Percentiles rank a stretch among this genome's conserved stretches.
These are phyloP conservation scores for Ennomos fuscantarius DNA, from an alignment of 2,888 invertebrate species.

Conservation along the genomic window DNA sequence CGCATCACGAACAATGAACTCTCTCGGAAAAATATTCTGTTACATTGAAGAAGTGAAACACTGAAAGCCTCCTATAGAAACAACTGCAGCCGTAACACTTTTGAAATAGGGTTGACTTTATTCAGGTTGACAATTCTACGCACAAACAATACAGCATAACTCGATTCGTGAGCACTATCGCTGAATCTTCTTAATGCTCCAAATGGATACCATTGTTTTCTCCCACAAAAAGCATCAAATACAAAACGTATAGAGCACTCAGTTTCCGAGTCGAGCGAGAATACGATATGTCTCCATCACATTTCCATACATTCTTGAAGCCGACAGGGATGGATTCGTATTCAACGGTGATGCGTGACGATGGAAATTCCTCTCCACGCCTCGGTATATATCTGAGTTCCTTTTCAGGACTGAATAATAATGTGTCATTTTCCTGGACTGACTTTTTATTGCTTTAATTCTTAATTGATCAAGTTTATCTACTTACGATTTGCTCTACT, in stretches of 20 bases:
- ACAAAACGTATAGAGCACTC: conserved; percentile 69
- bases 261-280: conserved; percentile 62
- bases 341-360: conserved; percentile 66
- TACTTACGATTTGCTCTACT: too few relatives aligned
- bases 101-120: conserved; percentile 33
- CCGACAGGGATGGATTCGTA: conserved; percentile 61
- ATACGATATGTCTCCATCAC: conserved; percentile 78
- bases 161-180: conserved; percentile 59
- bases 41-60: conserved; percentile 15
- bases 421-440: conserved; percentile 23
- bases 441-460: conserved; percentile 18
- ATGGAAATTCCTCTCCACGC: conserved; percentile 55
- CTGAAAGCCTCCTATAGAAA: conserved; percentile 15
- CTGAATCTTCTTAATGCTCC: conserved; percentile 60
- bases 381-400: conserved; percentile 43
- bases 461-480: background rate
- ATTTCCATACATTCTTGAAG: conserved; percentile 71
- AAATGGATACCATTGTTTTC: conserved; percentile 75
- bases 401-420: conserved; percentile 27
- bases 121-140: conserved; percentile 44
- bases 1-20: conserved; percentile 29
- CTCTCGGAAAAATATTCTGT: conserved; percentile 26
- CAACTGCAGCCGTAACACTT: conserved; percentile 12
- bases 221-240: conserved; percentile 68
- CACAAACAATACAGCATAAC: conserved; percentile 57